phyloP scores from a whole-genome alignment of 2,888 invertebrate genomes.

The Eupithecia tripunctaria region DNA sequence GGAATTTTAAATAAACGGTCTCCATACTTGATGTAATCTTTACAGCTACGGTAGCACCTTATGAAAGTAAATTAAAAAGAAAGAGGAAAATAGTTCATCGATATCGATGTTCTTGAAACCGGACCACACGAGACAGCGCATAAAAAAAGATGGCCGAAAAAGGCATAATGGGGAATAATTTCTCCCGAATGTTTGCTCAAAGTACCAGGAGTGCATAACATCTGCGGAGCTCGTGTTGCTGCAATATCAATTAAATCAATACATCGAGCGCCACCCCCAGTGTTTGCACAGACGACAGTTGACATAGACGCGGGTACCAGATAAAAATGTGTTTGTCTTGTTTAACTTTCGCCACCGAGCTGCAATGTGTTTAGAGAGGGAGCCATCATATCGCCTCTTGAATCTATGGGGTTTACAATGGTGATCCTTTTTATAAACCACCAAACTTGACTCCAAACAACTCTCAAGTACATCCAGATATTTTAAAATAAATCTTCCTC shows the following conservation, averaged over 20 bases:
- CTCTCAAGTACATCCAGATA: neutral
- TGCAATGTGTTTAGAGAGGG: constrained; percentile 58
- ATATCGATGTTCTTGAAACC: constrained; percentile 6
- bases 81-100: constrained; percentile 7
- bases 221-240: constrained; percentile 56
- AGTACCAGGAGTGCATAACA: constrained; percentile 59
- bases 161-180: constrained; percentile 26
- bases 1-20: constrained; percentile 33
- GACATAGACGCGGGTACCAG: constrained; percentile 70
- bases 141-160: constrained; percentile 8
- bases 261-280: constrained; percentile 68
- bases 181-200: constrained; percentile 39
- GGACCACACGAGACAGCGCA: constrained; percentile 8
- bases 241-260: constrained; percentile 75
- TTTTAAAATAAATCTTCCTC: neutral
- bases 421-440: constrained; percentile 40
- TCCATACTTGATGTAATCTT: constrained; percentile 35
- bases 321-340: constrained; percentile 80
- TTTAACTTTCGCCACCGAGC: constrained; percentile 71
- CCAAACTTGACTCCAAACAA: constrained; percentile 21
- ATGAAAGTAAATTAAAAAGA: constrained; percentile 19
- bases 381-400: constrained; percentile 48
- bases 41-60: constrained; percentile 31
- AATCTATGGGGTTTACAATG: constrained; percentile 36
- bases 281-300: constrained; percentile 73